Percentiles rank a stretch among this genome's conserved stretches.
Evolutionary conservation across 2,797 vertebrate genomes (phyloP).

Genomic region (Chloroceryle amazona): DNA sequence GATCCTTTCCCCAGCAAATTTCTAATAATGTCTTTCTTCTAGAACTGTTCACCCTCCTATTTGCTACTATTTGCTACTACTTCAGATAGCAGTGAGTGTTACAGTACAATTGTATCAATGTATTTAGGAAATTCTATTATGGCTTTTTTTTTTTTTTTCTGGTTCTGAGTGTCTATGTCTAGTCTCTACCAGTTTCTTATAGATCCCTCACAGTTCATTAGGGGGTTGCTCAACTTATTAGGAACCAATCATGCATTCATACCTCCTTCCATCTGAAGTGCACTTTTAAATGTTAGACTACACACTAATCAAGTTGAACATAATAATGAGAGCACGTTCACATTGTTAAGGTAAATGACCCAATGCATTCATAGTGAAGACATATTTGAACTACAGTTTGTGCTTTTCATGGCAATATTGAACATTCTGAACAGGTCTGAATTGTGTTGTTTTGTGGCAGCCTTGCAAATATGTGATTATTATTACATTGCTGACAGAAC

Average conservation of each 20-base stretch:
- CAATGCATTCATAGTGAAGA: constrained; percentile 78
- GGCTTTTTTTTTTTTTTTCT: neutral
- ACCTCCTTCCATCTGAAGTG: constrained; percentile 82
- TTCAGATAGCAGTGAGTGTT: neutral
- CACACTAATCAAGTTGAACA: constrained; percentile 84
- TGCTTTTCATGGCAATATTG: constrained; percentile 76
- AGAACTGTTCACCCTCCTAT: neutral
- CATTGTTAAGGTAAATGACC: constrained; percentile 86
- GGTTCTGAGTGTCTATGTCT: constrained; percentile 54
- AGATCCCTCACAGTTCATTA: constrained; percentile 81
- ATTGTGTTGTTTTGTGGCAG: constrained; percentile 36
- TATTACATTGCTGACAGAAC: neutral
- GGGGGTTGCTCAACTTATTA: constrained; percentile 81
- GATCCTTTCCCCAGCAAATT: neutral
- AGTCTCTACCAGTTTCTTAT: constrained; percentile 64
- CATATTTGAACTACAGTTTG: constrained; percentile 81
- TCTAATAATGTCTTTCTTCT: neutral
- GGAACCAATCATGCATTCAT: constrained; percentile 85
- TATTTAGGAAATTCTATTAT: neutral
- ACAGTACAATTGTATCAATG: neutral
- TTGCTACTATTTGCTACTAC: neutral
- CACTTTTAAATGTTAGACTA: constrained; percentile 85
- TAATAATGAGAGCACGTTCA: constrained; percentile 83
- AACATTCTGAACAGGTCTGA: constrained; percentile 64
- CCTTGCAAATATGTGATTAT: constrained; percentile 39